A percentile compares a stretch with the other conserved stretches of the same genome.
phyloP scores from a whole-genome alignment of 1,140 invertebrate species.

The Drosophila repletoides region DNA sequence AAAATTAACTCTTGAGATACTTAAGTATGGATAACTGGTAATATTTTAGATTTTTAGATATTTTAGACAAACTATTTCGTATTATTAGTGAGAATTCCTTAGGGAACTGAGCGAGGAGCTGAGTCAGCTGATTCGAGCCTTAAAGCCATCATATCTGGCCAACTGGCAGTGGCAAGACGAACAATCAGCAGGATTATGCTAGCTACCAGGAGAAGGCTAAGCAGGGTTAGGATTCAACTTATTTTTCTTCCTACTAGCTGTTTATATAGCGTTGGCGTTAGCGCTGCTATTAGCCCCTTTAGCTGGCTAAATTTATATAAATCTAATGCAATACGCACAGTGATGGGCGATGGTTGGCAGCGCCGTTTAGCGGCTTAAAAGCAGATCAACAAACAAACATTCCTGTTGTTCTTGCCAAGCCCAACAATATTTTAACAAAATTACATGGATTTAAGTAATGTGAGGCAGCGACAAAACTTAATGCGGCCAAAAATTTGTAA shows the following conservation, averaged over 20 bases:
- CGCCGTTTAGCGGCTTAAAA: slow-evolving; percentile 63
- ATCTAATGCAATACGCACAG: slow-evolving; percentile 35
- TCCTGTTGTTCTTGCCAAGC: slow-evolving; percentile 42
- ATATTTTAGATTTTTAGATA: too few relatives aligned
- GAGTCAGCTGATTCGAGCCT: too few relatives aligned
- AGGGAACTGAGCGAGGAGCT: too few relatives aligned
- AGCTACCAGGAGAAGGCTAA: too few relatives aligned
- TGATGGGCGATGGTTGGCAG: slow-evolving; percentile 13
- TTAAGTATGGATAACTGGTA: too few relatives aligned
- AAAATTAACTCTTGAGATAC: neutral
- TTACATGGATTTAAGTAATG: slow-evolving; percentile 71
- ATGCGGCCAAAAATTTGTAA: slow-evolving; percentile 63
- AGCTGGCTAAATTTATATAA: slow-evolving; percentile 44
- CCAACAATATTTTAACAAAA: slow-evolving; percentile 74
- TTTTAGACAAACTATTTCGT: too few relatives aligned
- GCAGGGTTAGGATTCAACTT: too few relatives aligned
- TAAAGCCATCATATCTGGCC: too few relatives aligned
- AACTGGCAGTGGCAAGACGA: too few relatives aligned
- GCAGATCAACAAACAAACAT: slow-evolving; percentile 72
- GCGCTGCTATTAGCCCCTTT: neutral
- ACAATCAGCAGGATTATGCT: too few relatives aligned
- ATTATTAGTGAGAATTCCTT: too few relatives aligned
- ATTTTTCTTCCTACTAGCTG: neutral
- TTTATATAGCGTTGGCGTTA: neutral
- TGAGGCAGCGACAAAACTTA: slow-evolving; percentile 55